Conservation (phyloP, 2,113 vertebrate species). For the Picathartes gymnocephalus region DNA sequence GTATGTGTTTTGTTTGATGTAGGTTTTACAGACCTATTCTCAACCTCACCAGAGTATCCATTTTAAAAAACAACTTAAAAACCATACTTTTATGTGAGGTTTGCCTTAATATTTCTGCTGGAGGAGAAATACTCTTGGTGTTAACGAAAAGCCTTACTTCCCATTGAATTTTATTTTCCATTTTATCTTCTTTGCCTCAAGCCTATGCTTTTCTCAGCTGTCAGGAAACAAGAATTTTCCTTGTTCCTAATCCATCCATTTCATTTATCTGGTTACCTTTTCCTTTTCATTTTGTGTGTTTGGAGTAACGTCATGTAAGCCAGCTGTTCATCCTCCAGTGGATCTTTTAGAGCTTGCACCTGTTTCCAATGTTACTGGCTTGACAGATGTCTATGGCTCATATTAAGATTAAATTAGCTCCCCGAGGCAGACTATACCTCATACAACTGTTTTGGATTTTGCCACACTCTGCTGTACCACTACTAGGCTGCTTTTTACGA, state of each 20-base stretch:
- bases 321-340: conserved; percentile 10
- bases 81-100: neutral
- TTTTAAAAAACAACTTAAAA: neutral
- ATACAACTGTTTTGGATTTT: neutral
- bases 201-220: neutral
- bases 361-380: conserved; percentile 7
- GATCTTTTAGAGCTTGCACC: neutral
- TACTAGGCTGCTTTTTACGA: neutral
- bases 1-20: neutral
- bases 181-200: neutral
- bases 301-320: neutral
- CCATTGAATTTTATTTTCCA: neutral
- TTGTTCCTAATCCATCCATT: neutral
- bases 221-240: neutral
- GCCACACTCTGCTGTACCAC: neutral
- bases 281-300: neutral
- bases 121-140: neutral
- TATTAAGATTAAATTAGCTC: conserved; percentile 50
- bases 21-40: neutral
- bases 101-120: neutral
- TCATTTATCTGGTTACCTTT: conserved; percentile 6
- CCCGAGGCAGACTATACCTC: neutral
- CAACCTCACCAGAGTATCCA: neutral
- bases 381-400: conserved; percentile 37
- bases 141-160: neutral